These are phyloP conservation scores for Seriola dumerili DNA, from an alignment of 2,113 vertebrate species.

Conservation along the genomic window DNA sequence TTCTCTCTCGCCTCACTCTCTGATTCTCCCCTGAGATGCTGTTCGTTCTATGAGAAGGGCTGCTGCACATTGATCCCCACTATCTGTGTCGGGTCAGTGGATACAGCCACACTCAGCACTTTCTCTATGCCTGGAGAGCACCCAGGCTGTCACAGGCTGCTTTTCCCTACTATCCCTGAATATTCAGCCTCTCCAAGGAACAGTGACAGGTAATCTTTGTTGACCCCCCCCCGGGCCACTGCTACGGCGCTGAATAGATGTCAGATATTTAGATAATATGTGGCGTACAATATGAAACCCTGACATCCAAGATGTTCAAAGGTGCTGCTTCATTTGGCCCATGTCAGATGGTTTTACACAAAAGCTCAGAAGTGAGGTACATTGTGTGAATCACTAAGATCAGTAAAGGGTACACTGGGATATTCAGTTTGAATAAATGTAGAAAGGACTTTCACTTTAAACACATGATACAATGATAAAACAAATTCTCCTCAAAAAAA, in stretches of 20 bases:
- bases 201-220: constrained; percentile 45
- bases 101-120: constrained; percentile 72
- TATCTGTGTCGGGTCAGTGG: constrained; percentile 78
- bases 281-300: constrained; percentile 31
- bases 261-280: constrained; percentile 60
- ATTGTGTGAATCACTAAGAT: constrained; percentile 25
- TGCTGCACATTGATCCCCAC: constrained; percentile 75
- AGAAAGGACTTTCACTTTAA: not conserved
- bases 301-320: constrained; percentile 38
- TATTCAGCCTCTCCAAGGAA: constrained; percentile 39
- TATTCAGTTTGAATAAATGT: not conserved
- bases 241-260: constrained; percentile 31
- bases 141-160: constrained; percentile 50
- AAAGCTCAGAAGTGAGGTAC: constrained; percentile 37
- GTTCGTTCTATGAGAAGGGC: constrained; percentile 67
- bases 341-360: constrained; percentile 32
- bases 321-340: constrained; percentile 23
- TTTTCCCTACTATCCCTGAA: constrained; percentile 35
- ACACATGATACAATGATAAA: constrained; percentile 15
- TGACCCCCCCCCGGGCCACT: constrained; percentile 47
- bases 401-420: constrained; percentile 2
- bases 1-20: constrained; percentile 41
- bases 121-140: constrained; percentile 52
- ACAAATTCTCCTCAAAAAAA: constrained; percentile 36
- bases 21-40: constrained; percentile 74